These are phyloP conservation scores for Ditula angustiorana DNA, from an alignment of 2,888 invertebrate genomes.

Conservation along the genomic window DNA sequence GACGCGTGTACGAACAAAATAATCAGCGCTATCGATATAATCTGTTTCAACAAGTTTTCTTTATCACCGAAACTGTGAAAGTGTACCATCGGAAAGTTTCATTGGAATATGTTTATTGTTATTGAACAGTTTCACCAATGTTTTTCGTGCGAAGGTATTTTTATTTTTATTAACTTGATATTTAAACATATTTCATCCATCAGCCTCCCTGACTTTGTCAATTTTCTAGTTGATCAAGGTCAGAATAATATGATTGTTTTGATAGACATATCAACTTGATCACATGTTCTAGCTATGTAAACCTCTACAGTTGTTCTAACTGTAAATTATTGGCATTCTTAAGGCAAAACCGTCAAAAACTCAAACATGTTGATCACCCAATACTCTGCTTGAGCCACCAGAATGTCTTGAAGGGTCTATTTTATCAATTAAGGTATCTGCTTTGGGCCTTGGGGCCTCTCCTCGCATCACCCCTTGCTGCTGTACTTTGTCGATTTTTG, in stretches of 20 bases:
- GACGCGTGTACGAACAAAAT: slow-evolving; percentile 62
- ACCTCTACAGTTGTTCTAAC: background rate
- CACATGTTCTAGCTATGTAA: background rate
- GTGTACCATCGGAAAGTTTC: slow-evolving; percentile 37
- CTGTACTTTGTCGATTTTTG: no score
- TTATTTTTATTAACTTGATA: slow-evolving; percentile 8
- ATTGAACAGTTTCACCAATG: slow-evolving; percentile 18
- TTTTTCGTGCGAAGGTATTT: slow-evolving; percentile 37
- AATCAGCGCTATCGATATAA: slow-evolving; percentile 43
- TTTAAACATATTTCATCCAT: slow-evolving; percentile 1
- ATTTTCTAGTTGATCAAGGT: slow-evolving; percentile 4
- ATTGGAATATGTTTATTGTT: slow-evolving; percentile 30
- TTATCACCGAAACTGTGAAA: slow-evolving; percentile 23
- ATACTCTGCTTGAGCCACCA: no score
- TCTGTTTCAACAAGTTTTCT: slow-evolving; percentile 26
- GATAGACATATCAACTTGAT: slow-evolving; percentile 10
- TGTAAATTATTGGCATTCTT: no score
- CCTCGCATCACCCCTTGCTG: no score
- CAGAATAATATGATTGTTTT: background rate
- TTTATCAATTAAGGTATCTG: no score
- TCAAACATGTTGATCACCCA: no score
- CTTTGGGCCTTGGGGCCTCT: no score
- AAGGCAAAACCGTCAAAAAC: no score
- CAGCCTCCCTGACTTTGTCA: slow-evolving; percentile 1
- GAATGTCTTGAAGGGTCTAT: no score